phyloP scores from a whole-genome alignment of 2,888 invertebrate species.

The Pseudococcus jackbeardsleyi region DNA sequence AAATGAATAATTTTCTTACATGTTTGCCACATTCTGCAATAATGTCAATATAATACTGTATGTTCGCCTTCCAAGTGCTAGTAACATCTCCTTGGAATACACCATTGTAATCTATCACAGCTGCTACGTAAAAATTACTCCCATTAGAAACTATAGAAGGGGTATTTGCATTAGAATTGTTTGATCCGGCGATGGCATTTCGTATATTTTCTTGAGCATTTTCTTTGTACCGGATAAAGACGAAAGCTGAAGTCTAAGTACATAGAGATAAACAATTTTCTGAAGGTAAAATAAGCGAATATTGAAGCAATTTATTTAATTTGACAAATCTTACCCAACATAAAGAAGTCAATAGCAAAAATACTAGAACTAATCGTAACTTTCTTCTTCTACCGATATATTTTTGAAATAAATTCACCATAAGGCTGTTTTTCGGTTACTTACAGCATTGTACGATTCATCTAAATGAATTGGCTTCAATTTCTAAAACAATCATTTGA shows the following conservation, averaged over 20 bases:
- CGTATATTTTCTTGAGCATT: neutral
- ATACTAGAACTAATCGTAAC: neutral
- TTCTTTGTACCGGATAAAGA: neutral
- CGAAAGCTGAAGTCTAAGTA: neutral
- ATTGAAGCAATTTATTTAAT: neutral
- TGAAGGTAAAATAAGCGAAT: neutral
- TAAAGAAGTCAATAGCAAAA: neutral
- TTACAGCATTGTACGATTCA: too few relatives aligned
- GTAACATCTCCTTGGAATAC: neutral
- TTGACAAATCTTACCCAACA: neutral
- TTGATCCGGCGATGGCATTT: neutral
- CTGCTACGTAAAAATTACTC: neutral
- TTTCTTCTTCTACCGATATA: neutral
- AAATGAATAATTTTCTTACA: neutral
- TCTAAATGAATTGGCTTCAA: too few relatives aligned
- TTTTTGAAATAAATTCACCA: neutral
- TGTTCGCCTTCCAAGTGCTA: neutral
- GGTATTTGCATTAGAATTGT: neutral
- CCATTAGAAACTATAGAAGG: neutral
- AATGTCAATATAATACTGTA: neutral
- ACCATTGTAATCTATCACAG: neutral
- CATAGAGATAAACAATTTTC: neutral
- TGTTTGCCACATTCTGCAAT: constrained; percentile 22
- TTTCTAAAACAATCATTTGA: too few relatives aligned
- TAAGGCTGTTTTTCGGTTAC: neutral